Base-by-base conservation (phyloP, 2,888 invertebrate species). In the Drosophila nigricruria region DNA sequence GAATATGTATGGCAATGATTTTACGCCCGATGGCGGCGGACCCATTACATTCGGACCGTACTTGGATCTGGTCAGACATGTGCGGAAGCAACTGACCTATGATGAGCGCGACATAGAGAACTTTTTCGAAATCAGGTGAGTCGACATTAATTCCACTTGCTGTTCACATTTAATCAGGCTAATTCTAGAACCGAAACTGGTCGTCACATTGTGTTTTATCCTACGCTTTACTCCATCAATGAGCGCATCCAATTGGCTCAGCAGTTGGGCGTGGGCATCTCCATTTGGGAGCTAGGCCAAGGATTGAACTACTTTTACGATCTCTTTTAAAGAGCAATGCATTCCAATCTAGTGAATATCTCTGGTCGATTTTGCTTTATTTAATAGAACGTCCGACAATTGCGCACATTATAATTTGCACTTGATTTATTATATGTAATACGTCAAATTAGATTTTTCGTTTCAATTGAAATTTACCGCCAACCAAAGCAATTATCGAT, bases 281-380 rank as follows among this genome's bases (percentile, higher is more conserved):
- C 98, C 0, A 96, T 99, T 85, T 98, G 98, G 98, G 98, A 99
- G 92, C 93, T 98, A n/a, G 98, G 98, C 0, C 98, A 99, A 93
- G 98, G 98, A 25, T 93, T 98, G 20, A 96, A 98, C 93, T 98
- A 97, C 92, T 98, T 98, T 93, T 98, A 98, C 92, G 98, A 98
- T 94, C 94, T 97, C 71, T 94, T 97, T 77, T 97, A 94, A 94
- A 69, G 1, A 18, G 25, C 9, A 23, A 53, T 9, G 34, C 63
- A 64, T 69, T 75, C 64, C 66, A 42, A 43, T 16, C 38, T 60
- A 61, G 25, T 52, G 3, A 47, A 32, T 27, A 23, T 12, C 10
- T 47, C 8, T 47, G n/a, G n/a, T 52, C 23, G 20, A 52, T 18
- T 69, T 47, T 53, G 27, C n/a, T 34, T 42, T 30, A 38, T n/a